phyloP scores from a whole-genome alignment of 2,888 invertebrate species.

The Clepsis dumicolana region DNA sequence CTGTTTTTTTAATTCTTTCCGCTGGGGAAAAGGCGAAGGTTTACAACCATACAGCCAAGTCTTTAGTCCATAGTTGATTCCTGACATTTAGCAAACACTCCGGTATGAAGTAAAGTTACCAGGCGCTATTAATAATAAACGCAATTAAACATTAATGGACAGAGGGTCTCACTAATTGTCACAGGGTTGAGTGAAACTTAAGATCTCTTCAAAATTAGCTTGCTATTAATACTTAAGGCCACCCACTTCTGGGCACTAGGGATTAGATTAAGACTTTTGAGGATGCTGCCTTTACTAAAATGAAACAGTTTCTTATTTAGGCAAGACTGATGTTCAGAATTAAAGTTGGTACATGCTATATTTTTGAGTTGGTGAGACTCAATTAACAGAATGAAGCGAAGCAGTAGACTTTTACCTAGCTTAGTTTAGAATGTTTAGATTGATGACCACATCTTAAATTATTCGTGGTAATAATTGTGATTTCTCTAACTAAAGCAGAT shows the following conservation, averaged over 20 bases:
- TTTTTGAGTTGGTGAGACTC: no score
- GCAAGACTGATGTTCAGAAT: no score
- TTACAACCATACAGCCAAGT: background rate
- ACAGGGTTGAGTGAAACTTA: conserved; percentile 39
- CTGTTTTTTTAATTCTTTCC: no score
- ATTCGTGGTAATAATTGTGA: no score
- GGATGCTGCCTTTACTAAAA: background rate
- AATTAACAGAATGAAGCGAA: no score
- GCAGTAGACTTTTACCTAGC: no score
- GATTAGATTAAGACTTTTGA: background rate
- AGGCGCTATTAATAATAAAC: conserved; percentile 24
- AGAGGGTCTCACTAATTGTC: conserved; percentile 30
- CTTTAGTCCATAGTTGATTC: background rate
- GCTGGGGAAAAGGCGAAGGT: no score
- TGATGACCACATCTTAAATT: no score
- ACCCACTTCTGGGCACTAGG: background rate
- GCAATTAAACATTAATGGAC: conserved; percentile 24
- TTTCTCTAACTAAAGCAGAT: no score
- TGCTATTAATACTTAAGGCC: conserved; percentile 27
- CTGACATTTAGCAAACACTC: background rate
- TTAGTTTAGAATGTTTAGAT: no score
- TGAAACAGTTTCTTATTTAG: no score
- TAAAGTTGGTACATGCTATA: no score
- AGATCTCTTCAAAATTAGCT: conserved; percentile 32
- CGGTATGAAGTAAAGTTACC: background rate